Evolutionary conservation across 2,888 invertebrate genomes (phyloP), one percentile per base, ranked within the genome.

Genomic region (Mesoligia furuncula): DNA sequence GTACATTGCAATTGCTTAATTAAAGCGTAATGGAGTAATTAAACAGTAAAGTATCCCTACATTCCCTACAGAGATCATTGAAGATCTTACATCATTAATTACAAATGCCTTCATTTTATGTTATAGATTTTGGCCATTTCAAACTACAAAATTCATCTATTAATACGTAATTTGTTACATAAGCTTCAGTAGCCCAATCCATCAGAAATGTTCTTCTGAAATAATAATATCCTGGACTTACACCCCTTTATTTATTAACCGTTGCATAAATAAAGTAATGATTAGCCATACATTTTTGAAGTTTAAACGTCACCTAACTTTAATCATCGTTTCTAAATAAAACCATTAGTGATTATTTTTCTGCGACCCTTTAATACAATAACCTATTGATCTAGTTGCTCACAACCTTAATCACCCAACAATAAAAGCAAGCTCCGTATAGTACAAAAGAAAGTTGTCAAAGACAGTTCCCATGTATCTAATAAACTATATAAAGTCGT

Each of bases 371-470:
- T 74, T 15, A 20, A 59, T 45, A 79, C 65, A 74, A 45, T 77
- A 59, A 75, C 81, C 81, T 81, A 79, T 61, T 81, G 51, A 27
- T 75, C 75, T 62, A 81, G 45, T 61, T 81, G 42, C n/a, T 67
- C 51, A 48, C 66, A 70, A 48, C 27, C 27, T 45, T 68, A 68
- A 42, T 83, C 20, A 59, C 24, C 20, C 57, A 6, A 83, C 68
- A 73, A n/a, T 61, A 69, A 84, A 64, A 48, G 31, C n/a, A 42
- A 24, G 17, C 66, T 54, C 36, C 17, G 42, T 57, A 20, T 36
- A 20, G 9, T 70, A 51, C 66, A 84, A 69, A 74, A 84, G 85
- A 82, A 84, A 82, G 84, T 74, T 80, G 13, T 74, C 73, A 71
- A 84, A 79, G 67, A 75, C 59, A 67, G 57, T 84, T 85, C 81